A percentile compares a stretch with the other conserved stretches of the same genome.
Conservation (phyloP, 2,113 vertebrate species). For the Catharus minimus region DNA sequence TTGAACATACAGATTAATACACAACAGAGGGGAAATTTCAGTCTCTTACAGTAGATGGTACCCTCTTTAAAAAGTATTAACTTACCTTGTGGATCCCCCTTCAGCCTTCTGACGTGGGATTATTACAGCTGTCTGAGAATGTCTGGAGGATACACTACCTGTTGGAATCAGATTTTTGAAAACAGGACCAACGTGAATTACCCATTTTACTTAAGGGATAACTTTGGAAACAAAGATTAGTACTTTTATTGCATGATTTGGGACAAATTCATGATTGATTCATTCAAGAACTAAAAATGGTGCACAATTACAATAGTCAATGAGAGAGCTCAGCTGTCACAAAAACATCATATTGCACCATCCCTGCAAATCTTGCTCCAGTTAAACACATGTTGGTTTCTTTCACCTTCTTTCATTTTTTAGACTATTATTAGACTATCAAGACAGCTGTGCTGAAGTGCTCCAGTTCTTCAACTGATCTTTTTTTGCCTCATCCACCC, state of each 20-base stretch:
- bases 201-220: background rate
- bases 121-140: constrained; percentile 60
- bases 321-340: background rate
- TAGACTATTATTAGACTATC: background rate
- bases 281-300: background rate
- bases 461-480: background rate
- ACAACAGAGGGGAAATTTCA: background rate
- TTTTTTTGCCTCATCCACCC: background rate
- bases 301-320: background rate
- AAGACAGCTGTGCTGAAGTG: background rate
- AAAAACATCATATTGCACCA: background rate
- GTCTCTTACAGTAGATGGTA: background rate
- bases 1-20: background rate
- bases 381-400: background rate
- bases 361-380: background rate
- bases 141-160: constrained; percentile 74
- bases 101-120: constrained; percentile 19
- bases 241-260: background rate
- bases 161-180: background rate
- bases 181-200: background rate
- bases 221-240: background rate
- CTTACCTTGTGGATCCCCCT: constrained; percentile 78
- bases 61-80: background rate
- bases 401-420: background rate
- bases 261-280: background rate